Percentiles rank a stretch among this genome's conserved stretches.
phyloP scores from a whole-genome alignment of 2,888 invertebrate genomes.

The Sclerodermus sp. region DNA sequence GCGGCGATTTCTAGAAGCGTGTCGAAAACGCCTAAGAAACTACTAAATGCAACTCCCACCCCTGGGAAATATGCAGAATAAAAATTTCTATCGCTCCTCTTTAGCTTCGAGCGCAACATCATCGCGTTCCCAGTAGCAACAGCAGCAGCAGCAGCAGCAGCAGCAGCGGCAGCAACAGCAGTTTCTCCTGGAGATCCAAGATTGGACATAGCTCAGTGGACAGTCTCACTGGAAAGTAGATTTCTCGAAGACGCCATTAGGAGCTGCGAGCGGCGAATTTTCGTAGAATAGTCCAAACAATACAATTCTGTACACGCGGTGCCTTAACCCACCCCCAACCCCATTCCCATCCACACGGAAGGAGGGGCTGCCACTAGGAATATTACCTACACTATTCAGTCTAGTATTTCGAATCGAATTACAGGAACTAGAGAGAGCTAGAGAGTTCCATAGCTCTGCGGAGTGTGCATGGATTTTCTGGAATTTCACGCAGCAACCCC shows the following conservation, averaged over 20 bases:
- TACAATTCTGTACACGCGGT: neutral
- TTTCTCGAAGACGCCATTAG: neutral
- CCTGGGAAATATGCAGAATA: too few relatives aligned
- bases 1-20: neutral
- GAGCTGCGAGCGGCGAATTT: neutral
- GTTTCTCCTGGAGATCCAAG: too few relatives aligned
- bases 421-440: conserved; percentile 34
- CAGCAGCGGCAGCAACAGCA: too few relatives aligned
- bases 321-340: neutral
- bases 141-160: too few relatives aligned
- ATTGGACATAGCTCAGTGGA: neutral
- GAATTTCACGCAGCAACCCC: too few relatives aligned
- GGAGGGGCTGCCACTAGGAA: neutral
- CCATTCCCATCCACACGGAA: too few relatives aligned
- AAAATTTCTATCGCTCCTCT: too few relatives aligned
- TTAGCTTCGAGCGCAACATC: too few relatives aligned
- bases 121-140: too few relatives aligned
- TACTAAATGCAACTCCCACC: too few relatives aligned
- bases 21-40: neutral
- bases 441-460: conserved; percentile 28
- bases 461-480: conserved; percentile 36
- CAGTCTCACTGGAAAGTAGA: neutral
- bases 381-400: conserved; percentile 13
- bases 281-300: neutral
- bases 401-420: conserved; percentile 41